Evolutionary conservation across 2,888 invertebrate genomes (phyloP), one percentile per base, ranked within the genome.

Genomic region (Pristionchus mayeri): DNA sequence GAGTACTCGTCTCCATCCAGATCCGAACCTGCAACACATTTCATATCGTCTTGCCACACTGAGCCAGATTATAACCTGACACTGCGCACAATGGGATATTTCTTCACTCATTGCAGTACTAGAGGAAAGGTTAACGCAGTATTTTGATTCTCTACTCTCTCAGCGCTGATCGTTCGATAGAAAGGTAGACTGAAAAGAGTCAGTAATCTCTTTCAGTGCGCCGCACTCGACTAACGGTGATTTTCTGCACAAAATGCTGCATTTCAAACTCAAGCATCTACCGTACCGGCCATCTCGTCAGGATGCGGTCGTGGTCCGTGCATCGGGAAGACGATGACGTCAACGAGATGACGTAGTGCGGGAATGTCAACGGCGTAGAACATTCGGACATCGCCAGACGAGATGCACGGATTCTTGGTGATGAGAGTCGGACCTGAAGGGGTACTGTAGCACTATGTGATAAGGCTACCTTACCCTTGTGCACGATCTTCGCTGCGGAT

Each of bases 341-440:
- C 94, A 57, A 87, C 87, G 37, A 92, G 86, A 85, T 93, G 86
- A 85, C 89, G 86, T 90, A 91, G 87, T 89, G 88, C 88, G 0
- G 90, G 90, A 30, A 92, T 86, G 84, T 92, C 91, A 27, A 92
- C 90, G 3, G 91, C 92, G 40, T 90, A 88, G 85, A 87, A 93
- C 88, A 86, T 88, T 4, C 93, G 90, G 1, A 94, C 91, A 87
- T 94, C 94, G 9, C 94, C 94, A 2, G 92, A 89, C 54, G 93
- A 93, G 81, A 93, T 92, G 84, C 93, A 93, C n/a, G 94, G 94
- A 87, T 93, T 93, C 88, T 94, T 94, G 11, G 93, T 93, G 24
- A 93, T 91, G 54, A 94, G 89, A 2, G 93, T 92, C 11, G 88
- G 89, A 13, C 93, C 91, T 81, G 57, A 81, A 86, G 27, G 18